Conservation (phyloP, 2,888 invertebrate species). For the Palloptera scutellata region DNA sequence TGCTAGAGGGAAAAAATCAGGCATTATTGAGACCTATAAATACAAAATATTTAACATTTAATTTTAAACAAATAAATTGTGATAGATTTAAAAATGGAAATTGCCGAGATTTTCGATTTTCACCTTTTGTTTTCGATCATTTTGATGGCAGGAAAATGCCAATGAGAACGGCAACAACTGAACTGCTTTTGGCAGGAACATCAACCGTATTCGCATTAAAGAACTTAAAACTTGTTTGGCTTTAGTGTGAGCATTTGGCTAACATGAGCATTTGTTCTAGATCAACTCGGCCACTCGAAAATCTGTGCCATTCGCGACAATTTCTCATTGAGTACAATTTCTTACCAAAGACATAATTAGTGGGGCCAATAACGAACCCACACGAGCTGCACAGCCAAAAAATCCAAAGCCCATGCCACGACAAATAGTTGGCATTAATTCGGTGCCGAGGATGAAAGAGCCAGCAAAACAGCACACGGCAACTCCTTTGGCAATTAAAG, state of each 20-base stretch:
- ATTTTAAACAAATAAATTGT: too few relatives aligned
- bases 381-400: conserved; percentile 65
- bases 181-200: too few relatives aligned
- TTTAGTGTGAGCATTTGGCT: too few relatives aligned
- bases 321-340: too few relatives aligned
- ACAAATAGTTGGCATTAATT: conserved; percentile 62
- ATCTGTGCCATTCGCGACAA: too few relatives aligned
- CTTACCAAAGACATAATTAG: conserved; percentile 58
- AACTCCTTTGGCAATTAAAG: conserved; percentile 63
- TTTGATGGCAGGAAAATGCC: too few relatives aligned
- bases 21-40: conserved; percentile 26
- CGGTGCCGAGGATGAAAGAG: conserved; percentile 60
- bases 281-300: not conserved
- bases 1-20: conserved; percentile 38
- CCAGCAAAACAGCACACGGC: conserved; percentile 65
- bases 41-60: not conserved
- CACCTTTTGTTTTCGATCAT: too few relatives aligned
- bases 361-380: conserved; percentile 65
- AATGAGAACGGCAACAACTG: too few relatives aligned
- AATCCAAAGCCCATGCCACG: conserved; percentile 63
- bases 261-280: not conserved
- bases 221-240: too few relatives aligned
- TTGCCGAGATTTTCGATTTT: too few relatives aligned
- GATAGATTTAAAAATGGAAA: too few relatives aligned
- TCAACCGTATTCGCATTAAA: too few relatives aligned